Percentiles rank a stretch among this genome's conserved stretches.
Evolutionary conservation across 2,888 invertebrate species (phyloP).

Genomic region (Pachydiplax longipennis): DNA sequence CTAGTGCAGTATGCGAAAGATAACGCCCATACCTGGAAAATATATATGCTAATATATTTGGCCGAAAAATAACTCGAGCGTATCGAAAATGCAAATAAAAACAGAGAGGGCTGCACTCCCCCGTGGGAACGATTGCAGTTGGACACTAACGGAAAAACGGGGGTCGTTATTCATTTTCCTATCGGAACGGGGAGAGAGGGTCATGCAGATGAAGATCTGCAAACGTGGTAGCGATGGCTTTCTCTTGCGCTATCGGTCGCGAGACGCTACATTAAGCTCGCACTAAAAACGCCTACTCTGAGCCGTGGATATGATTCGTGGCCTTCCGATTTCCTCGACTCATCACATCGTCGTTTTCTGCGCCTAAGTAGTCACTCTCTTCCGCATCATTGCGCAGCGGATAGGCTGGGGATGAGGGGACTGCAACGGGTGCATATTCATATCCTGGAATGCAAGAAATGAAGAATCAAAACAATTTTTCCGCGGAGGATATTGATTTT

Average conservation of each 20-base stretch:
- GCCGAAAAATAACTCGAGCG: neutral
- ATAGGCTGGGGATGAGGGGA: too few relatives aligned
- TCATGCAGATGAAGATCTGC: neutral
- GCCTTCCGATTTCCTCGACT: neutral
- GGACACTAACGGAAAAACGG: neutral
- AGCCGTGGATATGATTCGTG: neutral
- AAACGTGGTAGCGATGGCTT: neutral
- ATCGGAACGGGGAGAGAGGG: neutral
- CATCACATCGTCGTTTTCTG: neutral
- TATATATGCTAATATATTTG: neutral
- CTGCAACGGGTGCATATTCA: too few relatives aligned
- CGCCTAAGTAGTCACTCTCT: too few relatives aligned
- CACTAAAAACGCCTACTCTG: neutral
- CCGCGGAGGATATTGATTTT: too few relatives aligned
- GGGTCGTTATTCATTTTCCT: neutral
- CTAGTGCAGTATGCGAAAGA: neutral
- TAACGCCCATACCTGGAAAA: neutral
- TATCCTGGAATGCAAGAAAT: too few relatives aligned
- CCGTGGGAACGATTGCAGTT: conserved; percentile 7
- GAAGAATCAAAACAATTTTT: too few relatives aligned
- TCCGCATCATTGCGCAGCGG: too few relatives aligned
- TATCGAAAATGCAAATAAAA: neutral
- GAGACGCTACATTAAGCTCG: conserved; percentile 18
- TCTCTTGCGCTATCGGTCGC: neutral
- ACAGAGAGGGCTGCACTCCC: neutral